A percentile compares a stretch with the other conserved stretches of the same genome.
These are phyloP conservation scores for Sylvia atricapilla DNA, from an alignment of 2,113 vertebrate genomes.

Conservation along the genomic window DNA sequence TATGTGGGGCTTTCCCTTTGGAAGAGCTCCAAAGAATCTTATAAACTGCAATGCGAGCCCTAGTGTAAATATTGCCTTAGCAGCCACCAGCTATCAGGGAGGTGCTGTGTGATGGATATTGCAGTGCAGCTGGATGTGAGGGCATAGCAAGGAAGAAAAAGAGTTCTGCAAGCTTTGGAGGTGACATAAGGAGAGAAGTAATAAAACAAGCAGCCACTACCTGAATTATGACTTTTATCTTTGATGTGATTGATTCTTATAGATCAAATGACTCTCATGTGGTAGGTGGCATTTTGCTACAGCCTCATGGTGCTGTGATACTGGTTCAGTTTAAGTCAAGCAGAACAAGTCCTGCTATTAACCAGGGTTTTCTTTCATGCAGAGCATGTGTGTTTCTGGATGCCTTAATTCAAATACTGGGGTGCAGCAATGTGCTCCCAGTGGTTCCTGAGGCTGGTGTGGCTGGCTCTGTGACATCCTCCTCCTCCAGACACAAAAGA, in stretches of 20 bases:
- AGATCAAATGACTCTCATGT: background rate
- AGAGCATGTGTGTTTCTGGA: accelerated
- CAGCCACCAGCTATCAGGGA: background rate
- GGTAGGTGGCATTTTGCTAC: background rate
- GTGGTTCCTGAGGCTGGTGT: background rate
- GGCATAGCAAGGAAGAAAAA: background rate
- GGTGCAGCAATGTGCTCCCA: background rate
- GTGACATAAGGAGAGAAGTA: background rate
- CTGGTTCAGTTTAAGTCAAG: background rate
- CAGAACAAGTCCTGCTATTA: background rate
- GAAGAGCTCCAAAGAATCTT: constrained; percentile 18
- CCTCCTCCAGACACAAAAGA: background rate
- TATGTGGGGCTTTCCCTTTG: constrained; percentile 20
- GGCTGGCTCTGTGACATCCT: background rate
- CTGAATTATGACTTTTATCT: background rate
- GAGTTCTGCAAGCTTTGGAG: background rate
- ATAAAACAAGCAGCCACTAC: background rate
- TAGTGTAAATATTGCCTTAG: background rate
- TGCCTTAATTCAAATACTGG: background rate
- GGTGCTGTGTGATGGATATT: background rate
- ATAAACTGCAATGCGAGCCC: background rate
- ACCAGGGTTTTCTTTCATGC: background rate
- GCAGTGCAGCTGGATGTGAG: background rate
- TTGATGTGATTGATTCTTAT: background rate
- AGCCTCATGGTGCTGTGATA: background rate